phyloP scores from a whole-genome alignment of 2,797 vertebrate genomes.

The Salmo trutta region DNA sequence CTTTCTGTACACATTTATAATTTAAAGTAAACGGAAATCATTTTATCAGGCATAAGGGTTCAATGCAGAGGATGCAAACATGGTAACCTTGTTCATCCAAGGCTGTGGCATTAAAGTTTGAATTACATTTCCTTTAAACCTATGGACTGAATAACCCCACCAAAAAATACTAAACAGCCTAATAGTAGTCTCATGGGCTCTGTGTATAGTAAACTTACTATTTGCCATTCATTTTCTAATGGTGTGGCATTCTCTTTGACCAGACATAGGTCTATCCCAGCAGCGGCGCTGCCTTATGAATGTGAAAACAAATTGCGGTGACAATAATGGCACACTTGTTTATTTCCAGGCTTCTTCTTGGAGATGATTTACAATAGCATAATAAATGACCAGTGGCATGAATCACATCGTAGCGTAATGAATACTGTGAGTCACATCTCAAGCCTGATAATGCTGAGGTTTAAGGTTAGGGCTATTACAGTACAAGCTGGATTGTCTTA shows the following conservation, averaged over 20 bases:
- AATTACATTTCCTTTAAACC: background rate
- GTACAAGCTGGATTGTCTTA: conserved; percentile 15
- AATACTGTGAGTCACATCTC: conserved; percentile 47
- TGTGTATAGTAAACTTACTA: background rate
- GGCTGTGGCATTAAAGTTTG: background rate
- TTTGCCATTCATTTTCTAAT: background rate
- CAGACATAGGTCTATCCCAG: conserved; percentile 8
- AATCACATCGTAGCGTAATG: conserved; percentile 56
- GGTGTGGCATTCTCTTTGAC: background rate
- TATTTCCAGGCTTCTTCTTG: conserved; percentile 41
- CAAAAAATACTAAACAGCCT: conserved; percentile 13
- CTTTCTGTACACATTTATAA: background rate
- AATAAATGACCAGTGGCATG: conserved; percentile 48
- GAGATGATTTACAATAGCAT: conserved; percentile 60
- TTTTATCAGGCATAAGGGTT: background rate
- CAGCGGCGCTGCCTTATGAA: conserved; percentile 24
- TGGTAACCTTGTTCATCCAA: background rate
- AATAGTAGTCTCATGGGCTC: background rate
- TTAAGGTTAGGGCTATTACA: conserved; percentile 32
- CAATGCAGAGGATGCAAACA: background rate
- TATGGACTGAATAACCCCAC: background rate
- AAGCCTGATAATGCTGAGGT: conserved; percentile 33
- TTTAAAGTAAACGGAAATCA: background rate
- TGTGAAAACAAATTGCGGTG: conserved; percentile 50
- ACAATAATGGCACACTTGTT: conserved; percentile 47